Conservation (phyloP, 2,797 vertebrate species). For the Taenioides sp. region DNA sequence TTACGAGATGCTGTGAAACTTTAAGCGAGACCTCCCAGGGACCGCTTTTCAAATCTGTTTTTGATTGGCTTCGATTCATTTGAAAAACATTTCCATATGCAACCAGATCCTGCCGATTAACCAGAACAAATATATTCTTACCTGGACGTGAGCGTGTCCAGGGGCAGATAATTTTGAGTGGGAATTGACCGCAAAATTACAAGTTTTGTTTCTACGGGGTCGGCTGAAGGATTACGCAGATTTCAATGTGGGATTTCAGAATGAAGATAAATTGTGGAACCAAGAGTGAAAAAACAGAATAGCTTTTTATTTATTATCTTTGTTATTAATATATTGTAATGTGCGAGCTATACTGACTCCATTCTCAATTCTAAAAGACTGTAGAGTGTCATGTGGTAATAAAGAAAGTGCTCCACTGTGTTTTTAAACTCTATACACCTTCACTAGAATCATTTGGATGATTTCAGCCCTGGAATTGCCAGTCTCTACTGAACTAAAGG, state of each 20-base stretch:
- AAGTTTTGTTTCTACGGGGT: neutral
- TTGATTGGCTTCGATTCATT: slow-evolving; percentile 37
- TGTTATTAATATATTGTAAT: too few species aligned
- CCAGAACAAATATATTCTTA: slow-evolving; percentile 5
- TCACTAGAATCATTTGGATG: too few species aligned
- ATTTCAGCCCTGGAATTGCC: too few species aligned
- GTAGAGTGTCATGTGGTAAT: too few species aligned
- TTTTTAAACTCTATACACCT: too few species aligned
- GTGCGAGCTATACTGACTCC: too few species aligned
- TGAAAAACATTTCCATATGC: slow-evolving; percentile 37
- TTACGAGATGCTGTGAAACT: slow-evolving; percentile 13
- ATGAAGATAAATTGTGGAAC: neutral
- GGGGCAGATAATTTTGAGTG: slow-evolving; percentile 40
- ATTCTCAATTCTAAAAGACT: too few species aligned
- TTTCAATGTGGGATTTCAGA: neutral
- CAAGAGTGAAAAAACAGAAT: neutral
- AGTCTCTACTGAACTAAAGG: too few species aligned
- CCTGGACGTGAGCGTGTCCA: neutral
- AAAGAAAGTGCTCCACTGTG: too few species aligned
- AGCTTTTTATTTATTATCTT: too few species aligned
- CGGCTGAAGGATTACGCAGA: too few species aligned
- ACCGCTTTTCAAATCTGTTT: slow-evolving; percentile 42
- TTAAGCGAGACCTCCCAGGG: slow-evolving; percentile 33
- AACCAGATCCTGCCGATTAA: slow-evolving; percentile 15
- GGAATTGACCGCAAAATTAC: slow-evolving; percentile 33